Evolutionary conservation across 2,113 vertebrate genomes (phyloP).

Genomic region (Morone chrysops): DNA sequence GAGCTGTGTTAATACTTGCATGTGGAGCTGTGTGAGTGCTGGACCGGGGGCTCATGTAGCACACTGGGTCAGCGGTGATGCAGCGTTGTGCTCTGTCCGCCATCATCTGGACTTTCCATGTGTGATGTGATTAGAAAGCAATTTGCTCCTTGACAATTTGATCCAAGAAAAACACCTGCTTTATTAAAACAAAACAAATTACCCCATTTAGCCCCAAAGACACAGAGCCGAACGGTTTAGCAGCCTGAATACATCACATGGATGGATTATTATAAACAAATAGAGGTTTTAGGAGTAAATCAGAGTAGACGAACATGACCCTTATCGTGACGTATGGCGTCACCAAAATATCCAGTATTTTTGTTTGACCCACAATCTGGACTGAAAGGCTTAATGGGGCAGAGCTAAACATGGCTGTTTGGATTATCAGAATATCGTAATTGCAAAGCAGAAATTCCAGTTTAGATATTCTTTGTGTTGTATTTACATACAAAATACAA

Average conservation of each 20-base stretch:
- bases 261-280: slow-evolving; percentile 65
- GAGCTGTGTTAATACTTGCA: slow-evolving; percentile 68
- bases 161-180: slow-evolving; percentile 82
- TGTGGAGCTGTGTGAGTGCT: slow-evolving; percentile 33
- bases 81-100: slow-evolving; percentile 29
- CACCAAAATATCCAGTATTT: slow-evolving; percentile 30
- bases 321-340: slow-evolving; percentile 8
- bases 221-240: slow-evolving; percentile 24
- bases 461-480: slow-evolving; percentile 18
- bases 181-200: slow-evolving; percentile 86
- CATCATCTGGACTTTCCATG: slow-evolving; percentile 74
- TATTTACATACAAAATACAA: slow-evolving; percentile 7
- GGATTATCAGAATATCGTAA: slow-evolving; percentile 47
- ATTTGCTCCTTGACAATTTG: slow-evolving; percentile 77
- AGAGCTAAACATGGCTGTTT: slow-evolving; percentile 43
- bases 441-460: slow-evolving; percentile 44
- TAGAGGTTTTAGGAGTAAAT: slow-evolving; percentile 43
- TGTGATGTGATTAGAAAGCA: slow-evolving; percentile 81
- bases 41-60: slow-evolving; percentile 4
- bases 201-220: slow-evolving; percentile 71
- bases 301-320: slow-evolving; percentile 26
- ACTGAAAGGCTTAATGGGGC: slow-evolving; percentile 31
- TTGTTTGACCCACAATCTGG: slow-evolving; percentile 25
- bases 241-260: slow-evolving; percentile 57
- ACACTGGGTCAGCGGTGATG: slow-evolving; percentile 56